A percentile compares a stretch with the other conserved stretches of the same genome.
Conservation (phyloP, 1,140 invertebrate species). For the Limonius californicus region DNA sequence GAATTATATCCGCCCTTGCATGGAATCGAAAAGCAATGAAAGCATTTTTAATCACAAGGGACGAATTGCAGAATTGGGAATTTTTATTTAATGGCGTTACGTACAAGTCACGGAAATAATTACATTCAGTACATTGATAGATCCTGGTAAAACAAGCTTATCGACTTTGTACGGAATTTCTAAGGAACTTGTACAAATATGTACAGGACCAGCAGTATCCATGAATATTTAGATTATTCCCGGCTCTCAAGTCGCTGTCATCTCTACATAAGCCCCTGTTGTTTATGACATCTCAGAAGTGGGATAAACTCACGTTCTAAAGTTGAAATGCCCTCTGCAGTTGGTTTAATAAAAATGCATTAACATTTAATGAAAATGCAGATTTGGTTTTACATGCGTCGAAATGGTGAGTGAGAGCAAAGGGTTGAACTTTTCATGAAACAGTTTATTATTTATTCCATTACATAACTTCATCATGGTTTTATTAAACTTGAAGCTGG, state of each 20-base stretch:
- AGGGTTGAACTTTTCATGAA: background rate
- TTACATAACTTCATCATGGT: background rate
- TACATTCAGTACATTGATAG: no score
- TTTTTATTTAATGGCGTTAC: no score
- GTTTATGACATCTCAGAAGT: constrained; percentile 10
- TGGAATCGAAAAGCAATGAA: no score
- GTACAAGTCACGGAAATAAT: no score
- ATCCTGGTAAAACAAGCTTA: no score
- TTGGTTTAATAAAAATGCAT: constrained; percentile 7
- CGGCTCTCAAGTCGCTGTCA: background rate
- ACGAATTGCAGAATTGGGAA: no score
- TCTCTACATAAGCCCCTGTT: constrained; percentile 4
- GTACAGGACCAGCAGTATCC: background rate
- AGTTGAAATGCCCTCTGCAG: background rate
- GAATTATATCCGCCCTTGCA: no score
- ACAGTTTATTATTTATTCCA: constrained; percentile 3
- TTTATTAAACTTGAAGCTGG: no score
- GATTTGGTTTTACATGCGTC: background rate
- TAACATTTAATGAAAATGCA: constrained; percentile 7
- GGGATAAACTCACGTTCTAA: constrained; percentile 4
- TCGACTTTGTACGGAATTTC: no score
- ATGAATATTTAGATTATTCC: constrained; percentile 5
- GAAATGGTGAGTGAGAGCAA: background rate
- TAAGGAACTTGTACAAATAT: background rate
- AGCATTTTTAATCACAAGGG: no score